These are phyloP conservation scores for Aphaenogaster rudis DNA, from an alignment of 1,140 invertebrate genomes.

Conservation along the genomic window DNA sequence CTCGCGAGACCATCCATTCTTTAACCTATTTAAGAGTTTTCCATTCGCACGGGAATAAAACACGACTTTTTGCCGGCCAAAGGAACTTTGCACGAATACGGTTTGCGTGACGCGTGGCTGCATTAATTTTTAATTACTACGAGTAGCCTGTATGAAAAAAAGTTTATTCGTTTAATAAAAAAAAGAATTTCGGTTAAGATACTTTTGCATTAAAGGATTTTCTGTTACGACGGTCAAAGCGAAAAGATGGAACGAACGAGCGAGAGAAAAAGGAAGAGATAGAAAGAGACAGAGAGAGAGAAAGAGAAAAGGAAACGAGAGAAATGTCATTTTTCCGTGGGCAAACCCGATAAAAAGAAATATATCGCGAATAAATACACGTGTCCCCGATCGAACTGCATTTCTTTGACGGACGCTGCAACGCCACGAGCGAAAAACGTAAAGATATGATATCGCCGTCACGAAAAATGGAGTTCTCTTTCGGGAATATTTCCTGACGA, in stretches of 20 bases:
- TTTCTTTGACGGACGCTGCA: conserved; percentile 44
- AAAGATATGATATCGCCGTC: conserved; percentile 32
- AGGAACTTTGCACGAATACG: neutral
- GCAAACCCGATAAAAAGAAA: conserved; percentile 45
- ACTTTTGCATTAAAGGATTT: conserved; percentile 12
- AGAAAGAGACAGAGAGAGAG: conserved; percentile 20
- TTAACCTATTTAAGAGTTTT: conserved; percentile 10
- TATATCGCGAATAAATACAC: conserved; percentile 57
- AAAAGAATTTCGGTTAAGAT: conserved; percentile 27
- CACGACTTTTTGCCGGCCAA: neutral
- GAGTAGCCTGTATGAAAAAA: neutral
- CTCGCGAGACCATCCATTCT: neutral
- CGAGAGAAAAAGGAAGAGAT: conserved; percentile 1
- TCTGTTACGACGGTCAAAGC: conserved; percentile 21
- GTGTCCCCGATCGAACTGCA: conserved; percentile 34
- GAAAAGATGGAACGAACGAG: neutral
- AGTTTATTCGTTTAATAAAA: conserved; percentile 41
- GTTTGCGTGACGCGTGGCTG: neutral
- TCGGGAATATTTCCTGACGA: conserved; percentile 45
- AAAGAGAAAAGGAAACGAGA: neutral
- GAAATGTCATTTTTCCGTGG: conserved; percentile 32
- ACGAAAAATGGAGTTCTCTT: conserved; percentile 54
- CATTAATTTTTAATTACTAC: conserved; percentile 56
- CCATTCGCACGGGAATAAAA: neutral
- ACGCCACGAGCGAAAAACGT: conserved; percentile 26